Evolutionary conservation across 2,888 invertebrate genomes (phyloP).

Genomic region (Ypsolopha sequella): DNA sequence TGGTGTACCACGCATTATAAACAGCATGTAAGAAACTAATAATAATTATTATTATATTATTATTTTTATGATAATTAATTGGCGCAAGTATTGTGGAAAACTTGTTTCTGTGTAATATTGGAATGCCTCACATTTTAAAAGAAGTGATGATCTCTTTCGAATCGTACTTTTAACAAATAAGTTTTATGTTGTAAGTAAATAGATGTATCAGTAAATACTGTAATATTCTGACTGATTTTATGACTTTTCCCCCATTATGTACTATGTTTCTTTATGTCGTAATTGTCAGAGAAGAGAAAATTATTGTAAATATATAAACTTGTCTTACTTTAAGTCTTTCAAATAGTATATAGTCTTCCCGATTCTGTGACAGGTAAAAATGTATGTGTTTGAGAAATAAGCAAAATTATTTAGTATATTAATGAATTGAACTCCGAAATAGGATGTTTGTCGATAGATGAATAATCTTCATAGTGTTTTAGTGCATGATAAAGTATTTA

Average conservation of each 20-base stretch:
- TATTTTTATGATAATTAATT: no score
- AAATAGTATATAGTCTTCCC: not conserved
- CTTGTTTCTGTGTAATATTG: constrained; percentile 21
- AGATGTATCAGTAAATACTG: not conserved
- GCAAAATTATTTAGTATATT: not conserved
- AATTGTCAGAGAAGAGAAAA: not conserved
- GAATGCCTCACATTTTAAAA: constrained; percentile 12
- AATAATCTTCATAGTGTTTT: not conserved
- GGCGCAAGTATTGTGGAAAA: not conserved
- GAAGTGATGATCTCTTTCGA: constrained; percentile 38
- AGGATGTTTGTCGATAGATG: not conserved
- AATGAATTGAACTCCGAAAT: no score
- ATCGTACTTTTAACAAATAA: constrained; percentile 24
- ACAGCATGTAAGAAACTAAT: no score
- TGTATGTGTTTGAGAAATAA: not conserved
- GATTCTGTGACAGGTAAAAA: no score
- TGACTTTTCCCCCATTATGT: constrained; percentile 5
- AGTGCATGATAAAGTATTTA: not conserved
- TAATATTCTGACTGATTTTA: constrained; percentile 5
- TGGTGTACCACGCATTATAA: no score
- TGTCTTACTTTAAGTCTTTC: not conserved
- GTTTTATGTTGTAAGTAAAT: not conserved
- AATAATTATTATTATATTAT: no score
- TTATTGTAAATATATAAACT: constrained; percentile 5
- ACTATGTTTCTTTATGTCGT: not conserved